A percentile compares a stretch with the other conserved stretches of the same genome.
Evolutionary conservation across 2,888 invertebrate genomes (phyloP).

Genomic region (Tenodera sinensis): DNA sequence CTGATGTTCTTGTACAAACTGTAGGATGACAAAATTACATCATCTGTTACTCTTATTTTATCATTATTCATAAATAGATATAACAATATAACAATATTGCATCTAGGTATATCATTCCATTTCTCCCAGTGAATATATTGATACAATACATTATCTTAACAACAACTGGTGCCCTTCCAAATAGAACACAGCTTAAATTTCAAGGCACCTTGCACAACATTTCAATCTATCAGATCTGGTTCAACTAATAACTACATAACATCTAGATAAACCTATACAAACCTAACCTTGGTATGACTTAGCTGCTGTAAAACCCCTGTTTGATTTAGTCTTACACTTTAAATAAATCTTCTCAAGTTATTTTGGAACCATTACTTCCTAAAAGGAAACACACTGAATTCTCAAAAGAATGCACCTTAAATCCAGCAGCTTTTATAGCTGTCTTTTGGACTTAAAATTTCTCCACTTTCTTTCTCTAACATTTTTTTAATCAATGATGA

Average conservation of each 20-base stretch:
- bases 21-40: neutral
- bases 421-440: neutral
- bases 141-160: conserved; percentile 7
- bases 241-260: neutral
- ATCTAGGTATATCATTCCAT: neutral
- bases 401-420: neutral
- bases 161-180: conserved; percentile 3
- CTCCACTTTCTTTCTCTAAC: neutral
- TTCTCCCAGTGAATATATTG: neutral
- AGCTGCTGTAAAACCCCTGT: neutral
- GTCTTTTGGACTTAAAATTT: neutral
- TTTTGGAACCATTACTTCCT: neutral
- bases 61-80: neutral
- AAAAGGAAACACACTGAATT: neutral
- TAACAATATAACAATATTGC: neutral
- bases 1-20: neutral
- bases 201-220: conserved; percentile 7
- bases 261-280: neutral
- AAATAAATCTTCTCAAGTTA: neutral
- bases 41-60: neutral
- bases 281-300: neutral
- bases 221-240: neutral
- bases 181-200: neutral
- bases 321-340: neutral
- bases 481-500: neutral